Conservation (phyloP, 2,113 vertebrate species). For the Donacobius atricapilla region DNA sequence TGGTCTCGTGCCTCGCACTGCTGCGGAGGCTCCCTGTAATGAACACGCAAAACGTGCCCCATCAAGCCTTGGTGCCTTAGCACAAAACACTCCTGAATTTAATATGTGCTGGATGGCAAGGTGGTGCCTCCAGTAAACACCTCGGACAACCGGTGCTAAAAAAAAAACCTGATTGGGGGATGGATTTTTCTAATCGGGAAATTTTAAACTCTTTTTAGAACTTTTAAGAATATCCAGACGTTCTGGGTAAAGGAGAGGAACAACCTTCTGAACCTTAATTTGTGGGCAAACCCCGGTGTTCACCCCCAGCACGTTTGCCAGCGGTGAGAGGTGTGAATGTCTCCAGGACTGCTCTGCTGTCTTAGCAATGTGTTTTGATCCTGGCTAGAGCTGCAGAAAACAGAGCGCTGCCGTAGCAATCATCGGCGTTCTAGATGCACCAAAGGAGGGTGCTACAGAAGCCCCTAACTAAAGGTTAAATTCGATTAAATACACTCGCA, state of each 20-base stretch:
- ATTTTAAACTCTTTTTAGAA: not conserved
- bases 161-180: not conserved
- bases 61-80: slow-evolving; percentile 10
- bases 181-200: not conserved
- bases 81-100: not conserved
- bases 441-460: not conserved
- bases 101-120: not conserved
- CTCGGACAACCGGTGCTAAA: not conserved
- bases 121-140: not conserved
- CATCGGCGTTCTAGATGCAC: not conserved
- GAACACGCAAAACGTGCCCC: slow-evolving; percentile 37
- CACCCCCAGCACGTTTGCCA: not conserved
- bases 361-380: not conserved
- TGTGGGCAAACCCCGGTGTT: not conserved
- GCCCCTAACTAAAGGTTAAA: slow-evolving; percentile 9
- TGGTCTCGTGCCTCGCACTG: slow-evolving; percentile 25
- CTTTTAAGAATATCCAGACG: not conserved
- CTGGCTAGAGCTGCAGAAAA: not conserved
- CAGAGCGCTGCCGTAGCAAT: not conserved
- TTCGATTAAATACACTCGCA: slow-evolving; percentile 8
- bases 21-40: slow-evolving; percentile 20
- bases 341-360: not conserved
- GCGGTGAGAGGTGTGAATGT: not conserved
- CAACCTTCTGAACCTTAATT: not conserved
- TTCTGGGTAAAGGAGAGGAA: not conserved